Percentiles rank a stretch among this genome's conserved stretches.
Conservation (phyloP, 1,140 invertebrate genomes). For the Drosophila eugracilis region DNA sequence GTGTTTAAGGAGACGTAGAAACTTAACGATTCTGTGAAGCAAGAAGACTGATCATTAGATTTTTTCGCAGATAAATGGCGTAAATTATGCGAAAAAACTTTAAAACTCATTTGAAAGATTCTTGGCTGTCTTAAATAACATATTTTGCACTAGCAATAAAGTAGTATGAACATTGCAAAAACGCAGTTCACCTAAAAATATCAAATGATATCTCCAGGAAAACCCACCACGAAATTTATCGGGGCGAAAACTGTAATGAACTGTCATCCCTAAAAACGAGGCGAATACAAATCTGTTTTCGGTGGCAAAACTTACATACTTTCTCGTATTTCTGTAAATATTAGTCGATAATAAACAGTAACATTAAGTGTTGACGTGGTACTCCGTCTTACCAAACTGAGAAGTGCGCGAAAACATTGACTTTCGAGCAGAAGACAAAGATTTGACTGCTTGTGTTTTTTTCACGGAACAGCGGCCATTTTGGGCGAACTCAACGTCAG, state of each 20-base stretch:
- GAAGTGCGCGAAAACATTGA: not conserved
- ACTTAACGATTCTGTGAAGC: too few relatives aligned
- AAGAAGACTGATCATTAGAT: too few relatives aligned
- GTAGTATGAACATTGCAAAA: too few relatives aligned
- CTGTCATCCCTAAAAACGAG: slow-evolving; percentile 40
- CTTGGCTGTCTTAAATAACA: too few relatives aligned
- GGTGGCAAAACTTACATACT: slow-evolving; percentile 58
- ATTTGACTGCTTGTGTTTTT: slow-evolving; percentile 36
- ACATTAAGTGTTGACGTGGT: not conserved
- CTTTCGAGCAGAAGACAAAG: slow-evolving; percentile 8
- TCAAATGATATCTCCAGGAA: not conserved
- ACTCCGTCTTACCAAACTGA: not conserved
- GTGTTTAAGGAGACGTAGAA: too few relatives aligned
- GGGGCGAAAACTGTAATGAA: slow-evolving; percentile 12
- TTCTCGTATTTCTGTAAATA: slow-evolving; percentile 59
- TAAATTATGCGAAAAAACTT: too few relatives aligned
- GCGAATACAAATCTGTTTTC: slow-evolving; percentile 62
- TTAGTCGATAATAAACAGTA: slow-evolving; percentile 1
- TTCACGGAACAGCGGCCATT: slow-evolving; percentile 67
- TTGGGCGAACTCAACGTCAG: slow-evolving; percentile 76
- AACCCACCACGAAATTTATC: not conserved
- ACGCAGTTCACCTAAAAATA: too few relatives aligned
- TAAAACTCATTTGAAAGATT: too few relatives aligned
- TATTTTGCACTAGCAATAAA: too few relatives aligned
- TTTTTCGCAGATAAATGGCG: too few relatives aligned